Evolutionary conservation across 2,888 invertebrate genomes (phyloP).

Genomic region (Parthenolecanium corni): DNA sequence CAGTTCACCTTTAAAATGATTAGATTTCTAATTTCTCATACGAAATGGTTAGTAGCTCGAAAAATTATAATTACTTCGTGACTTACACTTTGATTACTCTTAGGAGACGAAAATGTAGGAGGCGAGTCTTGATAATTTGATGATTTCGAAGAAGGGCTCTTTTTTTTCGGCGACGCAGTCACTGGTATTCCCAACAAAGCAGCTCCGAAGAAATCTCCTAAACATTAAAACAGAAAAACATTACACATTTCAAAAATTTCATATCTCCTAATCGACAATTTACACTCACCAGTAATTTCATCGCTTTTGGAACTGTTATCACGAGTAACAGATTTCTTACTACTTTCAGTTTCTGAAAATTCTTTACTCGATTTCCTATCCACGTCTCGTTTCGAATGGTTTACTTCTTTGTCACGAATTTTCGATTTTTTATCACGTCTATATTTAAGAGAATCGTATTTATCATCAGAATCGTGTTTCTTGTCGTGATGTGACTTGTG

Average conservation of each 20-base stretch:
- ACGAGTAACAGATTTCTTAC: constrained; percentile 29
- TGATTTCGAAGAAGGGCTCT: constrained; percentile 8
- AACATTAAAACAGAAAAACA: neutral
- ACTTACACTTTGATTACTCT: constrained; percentile 8
- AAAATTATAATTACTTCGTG: too few species aligned
- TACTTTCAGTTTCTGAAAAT: constrained; percentile 9
- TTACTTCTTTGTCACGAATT: constrained; percentile 29
- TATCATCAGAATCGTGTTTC: constrained; percentile 31
- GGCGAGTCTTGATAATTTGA: constrained; percentile 16
- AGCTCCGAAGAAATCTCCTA: constrained; percentile 35
- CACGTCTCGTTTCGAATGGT: constrained; percentile 32
- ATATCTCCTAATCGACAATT: neutral
- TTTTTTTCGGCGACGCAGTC: constrained; percentile 6
- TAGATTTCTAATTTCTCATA: too few species aligned
- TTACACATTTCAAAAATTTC: neutral
- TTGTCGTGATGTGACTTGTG: constrained; percentile 29
- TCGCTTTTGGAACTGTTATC: constrained; percentile 30
- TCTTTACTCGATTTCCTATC: constrained; percentile 23
- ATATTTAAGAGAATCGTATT: constrained; percentile 17
- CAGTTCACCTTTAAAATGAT: too few species aligned
- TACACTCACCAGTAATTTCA: constrained; percentile 16
- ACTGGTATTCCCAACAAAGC: constrained; percentile 33
- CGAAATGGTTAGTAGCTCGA: too few species aligned
- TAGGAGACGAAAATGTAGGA: neutral
- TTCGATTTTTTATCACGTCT: constrained; percentile 1